phyloP scores from a whole-genome alignment of 2,888 invertebrate species.

The Cremastinae sp. region DNA sequence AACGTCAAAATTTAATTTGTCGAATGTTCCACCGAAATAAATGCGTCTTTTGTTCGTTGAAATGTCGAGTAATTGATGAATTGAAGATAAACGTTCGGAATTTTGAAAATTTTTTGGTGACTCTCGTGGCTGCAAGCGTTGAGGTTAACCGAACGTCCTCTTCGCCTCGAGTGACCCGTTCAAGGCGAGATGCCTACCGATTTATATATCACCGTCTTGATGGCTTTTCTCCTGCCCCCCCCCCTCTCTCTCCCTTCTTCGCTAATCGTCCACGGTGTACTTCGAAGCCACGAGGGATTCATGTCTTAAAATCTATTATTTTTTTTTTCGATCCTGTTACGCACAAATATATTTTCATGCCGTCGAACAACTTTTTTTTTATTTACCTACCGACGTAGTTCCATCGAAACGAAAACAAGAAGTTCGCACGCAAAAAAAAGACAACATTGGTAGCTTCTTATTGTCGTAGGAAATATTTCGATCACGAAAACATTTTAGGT shows the following conservation, averaged over 20 bases:
- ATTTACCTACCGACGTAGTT: too few species aligned
- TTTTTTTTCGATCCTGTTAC: not conserved
- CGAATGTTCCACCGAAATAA: not conserved
- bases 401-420: too few species aligned
- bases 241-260: constrained; percentile 19
- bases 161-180: constrained; percentile 75
- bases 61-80: too few species aligned
- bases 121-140: not conserved
- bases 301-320: too few species aligned
- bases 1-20: not conserved
- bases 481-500: too few species aligned
- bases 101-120: not conserved
- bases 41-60: too few species aligned
- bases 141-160: constrained; percentile 70
- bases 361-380: too few species aligned
- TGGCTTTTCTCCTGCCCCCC: constrained; percentile 58
- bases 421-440: too few species aligned
- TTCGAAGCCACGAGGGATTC: too few species aligned
- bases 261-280: constrained; percentile 35
- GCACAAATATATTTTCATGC: too few species aligned
- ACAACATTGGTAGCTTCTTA: too few species aligned
- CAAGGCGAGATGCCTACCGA: constrained; percentile 72
- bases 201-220: constrained; percentile 78
- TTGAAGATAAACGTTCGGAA: not conserved
- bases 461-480: too few species aligned